These are phyloP conservation scores for Paramacrobiotus metropolitanus DNA, from an alignment of 1,140 invertebrate genomes.

Conservation along the genomic window DNA sequence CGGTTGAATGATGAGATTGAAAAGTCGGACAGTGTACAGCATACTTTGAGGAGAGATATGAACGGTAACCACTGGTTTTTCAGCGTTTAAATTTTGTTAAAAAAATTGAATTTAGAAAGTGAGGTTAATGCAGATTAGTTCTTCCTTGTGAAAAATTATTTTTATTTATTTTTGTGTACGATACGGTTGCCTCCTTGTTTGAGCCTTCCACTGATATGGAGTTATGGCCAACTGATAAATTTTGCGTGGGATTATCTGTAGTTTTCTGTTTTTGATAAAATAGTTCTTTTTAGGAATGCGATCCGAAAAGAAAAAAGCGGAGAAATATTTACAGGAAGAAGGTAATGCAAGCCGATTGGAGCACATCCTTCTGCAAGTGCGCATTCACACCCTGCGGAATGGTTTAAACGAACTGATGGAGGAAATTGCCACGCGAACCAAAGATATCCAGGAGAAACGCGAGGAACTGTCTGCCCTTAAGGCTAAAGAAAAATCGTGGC, in stretches of 20 bases:
- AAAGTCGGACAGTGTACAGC: conserved; percentile 27
- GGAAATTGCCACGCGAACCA: conserved; percentile 28
- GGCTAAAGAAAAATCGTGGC: conserved; percentile 27
- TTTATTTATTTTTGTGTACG: too few species aligned
- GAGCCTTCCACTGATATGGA: too few species aligned
- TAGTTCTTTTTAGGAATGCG: too few species aligned
- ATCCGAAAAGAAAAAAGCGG: conserved; percentile 49
- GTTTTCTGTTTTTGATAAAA: too few species aligned
- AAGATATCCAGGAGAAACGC: conserved; percentile 26
- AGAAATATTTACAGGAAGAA: conserved; percentile 51
- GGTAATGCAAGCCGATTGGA: conserved; percentile 42
- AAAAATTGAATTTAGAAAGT: too few species aligned
- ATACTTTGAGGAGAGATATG: background rate
- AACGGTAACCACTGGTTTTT: too few species aligned
- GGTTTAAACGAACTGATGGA: conserved; percentile 8
- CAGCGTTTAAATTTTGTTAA: too few species aligned
- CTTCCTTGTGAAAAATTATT: too few species aligned
- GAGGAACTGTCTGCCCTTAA: conserved; percentile 26
- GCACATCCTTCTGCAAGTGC: conserved; percentile 38
- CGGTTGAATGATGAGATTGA: conserved; percentile 49
- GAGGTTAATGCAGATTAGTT: too few species aligned
- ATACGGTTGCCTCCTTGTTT: too few species aligned
- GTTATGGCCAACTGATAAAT: too few species aligned
- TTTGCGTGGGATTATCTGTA: too few species aligned
- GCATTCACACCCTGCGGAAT: background rate